Evolutionary conservation across 92 coral and sea anemone genomes (phyloP).

Genomic region (Umimayanthus kanabou): DNA sequence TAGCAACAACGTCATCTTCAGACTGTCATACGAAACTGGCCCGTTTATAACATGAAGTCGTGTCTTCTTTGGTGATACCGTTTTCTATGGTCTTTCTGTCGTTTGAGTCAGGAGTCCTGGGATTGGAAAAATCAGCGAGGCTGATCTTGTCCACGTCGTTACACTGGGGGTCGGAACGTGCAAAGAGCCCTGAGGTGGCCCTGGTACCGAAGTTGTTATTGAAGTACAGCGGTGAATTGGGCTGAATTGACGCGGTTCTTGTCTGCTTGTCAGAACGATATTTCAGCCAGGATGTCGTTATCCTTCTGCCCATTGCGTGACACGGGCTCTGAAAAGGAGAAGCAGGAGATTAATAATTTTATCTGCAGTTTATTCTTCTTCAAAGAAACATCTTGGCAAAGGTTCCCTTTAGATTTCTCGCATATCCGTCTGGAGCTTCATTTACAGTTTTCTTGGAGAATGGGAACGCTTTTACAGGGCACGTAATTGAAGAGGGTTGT

Average conservation of each 20-base stretch:
- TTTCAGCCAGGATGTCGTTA: constrained; percentile 20
- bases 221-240: constrained; percentile 7
- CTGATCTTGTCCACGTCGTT: constrained; percentile 1
- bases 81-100: background rate
- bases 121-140: constrained; percentile 26
- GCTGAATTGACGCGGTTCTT: background rate
- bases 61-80: background rate
- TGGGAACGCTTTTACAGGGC: too few species aligned
- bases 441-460: too few species aligned
- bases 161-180: background rate
- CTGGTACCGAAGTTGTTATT: background rate
- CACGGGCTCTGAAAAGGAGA: constrained; percentile 12
- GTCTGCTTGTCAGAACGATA: background rate
- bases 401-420: too few species aligned
- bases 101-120: background rate
- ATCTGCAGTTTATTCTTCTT: too few species aligned
- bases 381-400: too few species aligned
- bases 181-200: background rate
- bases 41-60: background rate
- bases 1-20: too few species aligned
- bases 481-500: too few species aligned
- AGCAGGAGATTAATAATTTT: too few species aligned
- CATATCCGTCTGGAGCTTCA: too few species aligned
- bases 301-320: background rate
- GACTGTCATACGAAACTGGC: background rate